Evolutionary conservation across 2,797 vertebrate species (phyloP).

Genomic region (Microhierax caerulescens): DNA sequence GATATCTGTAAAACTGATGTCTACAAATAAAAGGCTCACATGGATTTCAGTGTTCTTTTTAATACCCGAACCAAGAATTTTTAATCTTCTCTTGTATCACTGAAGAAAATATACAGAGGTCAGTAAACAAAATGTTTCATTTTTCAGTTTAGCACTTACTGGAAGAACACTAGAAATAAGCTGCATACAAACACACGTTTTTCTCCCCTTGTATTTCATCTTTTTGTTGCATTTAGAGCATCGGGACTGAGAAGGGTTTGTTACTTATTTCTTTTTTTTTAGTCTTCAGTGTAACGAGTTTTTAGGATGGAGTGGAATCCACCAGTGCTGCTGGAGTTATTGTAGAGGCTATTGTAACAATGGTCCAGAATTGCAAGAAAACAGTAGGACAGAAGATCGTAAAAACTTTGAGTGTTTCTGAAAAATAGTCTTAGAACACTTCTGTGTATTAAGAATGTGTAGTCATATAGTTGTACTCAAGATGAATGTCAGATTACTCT

Average conservation of each 20-base stretch:
- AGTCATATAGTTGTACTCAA: neutral
- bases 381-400: neutral
- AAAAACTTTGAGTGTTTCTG: neutral
- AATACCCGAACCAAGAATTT: neutral
- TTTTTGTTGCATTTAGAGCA: neutral
- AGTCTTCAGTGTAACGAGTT: neutral
- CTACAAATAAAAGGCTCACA: neutral
- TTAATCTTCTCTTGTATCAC: neutral
- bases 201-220: neutral
- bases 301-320: neutral
- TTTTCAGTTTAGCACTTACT: neutral
- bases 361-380: neutral
- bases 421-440: neutral
- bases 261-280: neutral
- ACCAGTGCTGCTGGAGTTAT: neutral
- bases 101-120: neutral
- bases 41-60: neutral
- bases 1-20: neutral
- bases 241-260: neutral
- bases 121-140: neutral
- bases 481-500: neutral
- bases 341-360: neutral
- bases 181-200: neutral
- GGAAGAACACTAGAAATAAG: neutral
- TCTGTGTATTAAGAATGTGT: neutral